A percentile compares a stretch with the other conserved stretches of the same genome.
Evolutionary conservation across 1,140 invertebrate genomes (phyloP).

Genomic region (Drosophila leontia): DNA sequence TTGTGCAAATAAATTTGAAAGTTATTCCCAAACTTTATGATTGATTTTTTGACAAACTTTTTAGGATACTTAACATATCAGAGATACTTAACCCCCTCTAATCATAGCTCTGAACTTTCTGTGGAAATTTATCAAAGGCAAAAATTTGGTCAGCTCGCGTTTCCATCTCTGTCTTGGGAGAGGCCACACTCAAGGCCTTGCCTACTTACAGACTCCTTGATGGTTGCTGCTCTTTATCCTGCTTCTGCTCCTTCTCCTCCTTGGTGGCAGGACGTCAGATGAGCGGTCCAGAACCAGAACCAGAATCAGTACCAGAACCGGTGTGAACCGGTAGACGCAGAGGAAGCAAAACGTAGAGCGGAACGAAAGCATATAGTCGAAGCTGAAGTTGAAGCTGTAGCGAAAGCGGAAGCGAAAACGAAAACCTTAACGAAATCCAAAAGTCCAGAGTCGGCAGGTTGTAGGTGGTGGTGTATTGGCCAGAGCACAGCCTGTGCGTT

Average conservation of each 20-base stretch:
- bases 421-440: conserved; percentile 42
- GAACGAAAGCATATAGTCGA: conserved; percentile 26
- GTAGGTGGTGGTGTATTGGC: neutral
- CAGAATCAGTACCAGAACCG: conserved; percentile 3
- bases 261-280: conserved; percentile 12
- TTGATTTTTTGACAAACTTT: neutral
- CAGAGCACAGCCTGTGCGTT: conserved; percentile 34
- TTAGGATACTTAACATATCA: too few species aligned
- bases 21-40: neutral
- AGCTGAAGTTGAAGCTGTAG: conserved; percentile 4
- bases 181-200: conserved; percentile 16
- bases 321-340: conserved; percentile 20
- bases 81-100: too few species aligned
- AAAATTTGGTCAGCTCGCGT: too few species aligned
- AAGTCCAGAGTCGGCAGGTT: conserved; percentile 27
- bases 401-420: conserved; percentile 45
- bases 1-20: neutral
- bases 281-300: conserved; percentile 4
- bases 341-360: conserved; percentile 35
- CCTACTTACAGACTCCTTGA: conserved; percentile 61
- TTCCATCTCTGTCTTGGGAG: conserved; percentile 7
- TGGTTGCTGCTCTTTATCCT: conserved; percentile 20
- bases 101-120: neutral
- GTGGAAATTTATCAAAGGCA: neutral
- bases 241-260: conserved; percentile 6